Base-by-base conservation (phyloP, 1,140 invertebrate species). In the Chrysomallon squamiferum region DNA sequence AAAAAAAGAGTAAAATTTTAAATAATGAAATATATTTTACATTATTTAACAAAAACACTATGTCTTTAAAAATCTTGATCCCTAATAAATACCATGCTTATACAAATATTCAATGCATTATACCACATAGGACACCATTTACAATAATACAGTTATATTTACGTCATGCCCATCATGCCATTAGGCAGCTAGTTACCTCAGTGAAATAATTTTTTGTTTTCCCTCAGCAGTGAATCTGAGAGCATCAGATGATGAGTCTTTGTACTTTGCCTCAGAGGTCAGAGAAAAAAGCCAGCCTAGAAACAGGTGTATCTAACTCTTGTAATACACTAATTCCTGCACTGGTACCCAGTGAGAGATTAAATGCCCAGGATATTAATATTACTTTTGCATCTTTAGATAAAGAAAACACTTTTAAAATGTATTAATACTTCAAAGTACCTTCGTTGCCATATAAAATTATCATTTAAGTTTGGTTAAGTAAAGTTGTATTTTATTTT, bases 171-270 rank as follows among this genome's bases (percentile, higher is more conserved):
- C 25, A 50, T 6, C 47, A 50, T 50, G 18, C 47, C 18, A 25
- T 50, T 20, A 50, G 47, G 4, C 25, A 20, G 5, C 22, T 0
- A 0, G 32, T 68, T 74, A 81, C 77, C 68, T 79, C 68, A 75
- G 68, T 47, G 57, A 65, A 38, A 75, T 63, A 25, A 77, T 77
- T 64, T 75, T 77, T 47, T 71, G 69, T 45, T 54, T 62, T 29
- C 74, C 75, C 33, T 79, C 69, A 22, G 45, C 41, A 33, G 71
- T 74, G 18, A 79, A 43, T 45, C 65, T 68, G 41, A 62, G 57
- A 4, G 66, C 63, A 66, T 75, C 70, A 27, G 68, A 65, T 32
- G 68, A 68, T 13, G 59, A 59, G 9, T 52, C 56, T 62, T 74
- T 74, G 49, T 57, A 47, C 66, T 59, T 35, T 71, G 62, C 43